Conservation (phyloP, 2,113 vertebrate genomes). For the Hyperoodon ampullatus region DNA sequence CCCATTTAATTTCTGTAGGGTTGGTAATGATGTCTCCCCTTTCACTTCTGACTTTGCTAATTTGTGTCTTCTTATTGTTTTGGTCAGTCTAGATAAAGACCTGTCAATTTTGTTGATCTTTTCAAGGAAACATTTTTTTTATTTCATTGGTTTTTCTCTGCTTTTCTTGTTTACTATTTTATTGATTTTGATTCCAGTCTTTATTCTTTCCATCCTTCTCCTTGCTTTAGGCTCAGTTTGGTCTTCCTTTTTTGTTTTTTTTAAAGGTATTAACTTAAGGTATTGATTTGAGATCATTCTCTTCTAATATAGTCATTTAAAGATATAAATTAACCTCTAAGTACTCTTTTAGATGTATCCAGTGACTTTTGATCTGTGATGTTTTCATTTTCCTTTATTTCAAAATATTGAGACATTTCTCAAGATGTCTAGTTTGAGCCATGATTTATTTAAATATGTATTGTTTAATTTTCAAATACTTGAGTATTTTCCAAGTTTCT, state of each 20-base stretch:
- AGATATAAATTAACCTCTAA: slow-evolving; percentile 13
- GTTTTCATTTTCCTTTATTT: slow-evolving; percentile 28
- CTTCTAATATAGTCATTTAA: neutral
- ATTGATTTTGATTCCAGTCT: neutral
- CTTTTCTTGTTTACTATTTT: neutral
- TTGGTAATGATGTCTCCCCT: neutral
- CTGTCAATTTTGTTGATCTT: neutral
- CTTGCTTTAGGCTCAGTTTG: neutral
- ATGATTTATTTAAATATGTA: neutral
- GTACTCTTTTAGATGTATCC: neutral
- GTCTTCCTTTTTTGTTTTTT: neutral
- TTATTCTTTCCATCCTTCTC: neutral
- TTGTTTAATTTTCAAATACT: neutral
- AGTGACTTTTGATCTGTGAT: neutral
- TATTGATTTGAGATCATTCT: neutral
- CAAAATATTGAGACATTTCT: neutral
- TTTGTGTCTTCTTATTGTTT: neutral
- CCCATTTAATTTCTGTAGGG: neutral
- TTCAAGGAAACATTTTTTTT: neutral
- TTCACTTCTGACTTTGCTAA: neutral
- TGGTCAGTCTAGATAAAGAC: neutral
- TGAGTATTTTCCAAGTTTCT: neutral
- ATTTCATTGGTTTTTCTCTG: neutral
- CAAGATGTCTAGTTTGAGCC: neutral
- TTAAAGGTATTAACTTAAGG: neutral